A percentile compares a stretch with the other conserved stretches of the same genome.
These are phyloP conservation scores for Parazoanthus swiftii DNA, from an alignment of 92 coral and sea anemone species.

Conservation along the genomic window DNA sequence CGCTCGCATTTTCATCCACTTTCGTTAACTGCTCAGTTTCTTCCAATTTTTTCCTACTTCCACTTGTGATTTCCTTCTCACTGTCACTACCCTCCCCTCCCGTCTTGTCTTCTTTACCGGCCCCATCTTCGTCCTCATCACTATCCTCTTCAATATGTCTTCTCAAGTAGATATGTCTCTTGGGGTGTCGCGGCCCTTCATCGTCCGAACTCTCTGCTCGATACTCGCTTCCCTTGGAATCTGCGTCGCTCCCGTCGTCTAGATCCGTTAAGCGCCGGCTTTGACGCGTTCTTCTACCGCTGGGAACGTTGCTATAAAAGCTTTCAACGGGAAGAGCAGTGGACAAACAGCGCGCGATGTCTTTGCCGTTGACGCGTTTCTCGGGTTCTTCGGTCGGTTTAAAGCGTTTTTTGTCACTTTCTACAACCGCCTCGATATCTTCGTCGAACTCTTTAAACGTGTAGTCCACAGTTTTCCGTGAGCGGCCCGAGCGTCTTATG, in stretches of 20 bases:
- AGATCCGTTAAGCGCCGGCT: conserved; percentile 15
- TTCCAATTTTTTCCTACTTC: neutral
- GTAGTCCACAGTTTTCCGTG: conserved; percentile 95
- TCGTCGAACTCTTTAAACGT: conserved; percentile 96
- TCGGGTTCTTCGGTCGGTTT: conserved; percentile 53
- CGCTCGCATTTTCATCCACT: neutral
- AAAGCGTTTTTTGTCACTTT: conserved; percentile 68
- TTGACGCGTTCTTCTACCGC: conserved; percentile 6
- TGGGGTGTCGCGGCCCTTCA: conserved; percentile 64
- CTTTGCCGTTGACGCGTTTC: conserved; percentile 55
- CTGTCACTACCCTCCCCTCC: conserved; percentile 8
- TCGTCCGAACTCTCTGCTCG: conserved; percentile 53
- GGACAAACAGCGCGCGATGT: conserved; percentile 25
- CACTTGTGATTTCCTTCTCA: conserved; percentile 2
- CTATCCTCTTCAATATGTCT: conserved; percentile 63
- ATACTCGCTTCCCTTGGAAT: conserved; percentile 8
- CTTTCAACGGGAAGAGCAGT: conserved; percentile 60
- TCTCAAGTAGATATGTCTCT: conserved; percentile 73
- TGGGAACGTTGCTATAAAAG: conserved; percentile 42
- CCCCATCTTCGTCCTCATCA: conserved; percentile 63
- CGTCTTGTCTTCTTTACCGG: conserved; percentile 22
- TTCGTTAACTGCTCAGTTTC: neutral
- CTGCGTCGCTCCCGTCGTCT: conserved; percentile 10
- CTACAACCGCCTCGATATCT: conserved; percentile 90
- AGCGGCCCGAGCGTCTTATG: conserved; percentile 87